Conservation (phyloP, 2,113 vertebrate genomes). For the Anoplopoma fimbria region DNA sequence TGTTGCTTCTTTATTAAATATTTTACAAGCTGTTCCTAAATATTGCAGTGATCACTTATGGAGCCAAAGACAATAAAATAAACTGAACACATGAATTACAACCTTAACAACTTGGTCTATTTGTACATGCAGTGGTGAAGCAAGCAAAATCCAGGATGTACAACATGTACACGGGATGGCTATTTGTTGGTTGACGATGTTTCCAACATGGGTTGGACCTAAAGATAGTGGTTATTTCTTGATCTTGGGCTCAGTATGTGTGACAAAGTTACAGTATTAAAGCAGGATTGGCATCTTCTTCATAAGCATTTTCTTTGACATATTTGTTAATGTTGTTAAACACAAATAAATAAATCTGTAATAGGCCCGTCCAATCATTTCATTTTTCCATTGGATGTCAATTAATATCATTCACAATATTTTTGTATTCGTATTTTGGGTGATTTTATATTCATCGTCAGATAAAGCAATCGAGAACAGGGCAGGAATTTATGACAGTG, state of each 20-base stretch:
- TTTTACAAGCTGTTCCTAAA: neutral
- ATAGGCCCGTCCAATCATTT: no score
- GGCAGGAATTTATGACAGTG: neutral
- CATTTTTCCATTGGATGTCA: neutral
- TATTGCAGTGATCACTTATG: neutral
- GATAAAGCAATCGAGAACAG: neutral
- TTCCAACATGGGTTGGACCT: neutral
- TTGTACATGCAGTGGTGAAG: neutral
- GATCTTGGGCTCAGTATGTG: neutral
- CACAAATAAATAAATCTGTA: no score
- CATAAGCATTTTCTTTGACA: no score
- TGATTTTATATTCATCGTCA: neutral
- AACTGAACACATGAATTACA: neutral
- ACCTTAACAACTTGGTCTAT: neutral
- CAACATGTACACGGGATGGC: neutral
- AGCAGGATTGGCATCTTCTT: no score
- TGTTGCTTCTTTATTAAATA: neutral
- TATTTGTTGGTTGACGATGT: neutral
- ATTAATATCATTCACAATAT: neutral
- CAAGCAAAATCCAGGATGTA: neutral
- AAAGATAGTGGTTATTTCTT: neutral
- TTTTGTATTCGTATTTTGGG: neutral
- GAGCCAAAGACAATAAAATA: constrained; percentile 11
- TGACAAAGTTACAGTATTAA: neutral
- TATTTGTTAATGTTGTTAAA: no score